Evolutionary conservation across 2,797 vertebrate genomes (phyloP), one percentile per base, ranked within the genome.

Genomic region (Acridotheres tristis): DNA sequence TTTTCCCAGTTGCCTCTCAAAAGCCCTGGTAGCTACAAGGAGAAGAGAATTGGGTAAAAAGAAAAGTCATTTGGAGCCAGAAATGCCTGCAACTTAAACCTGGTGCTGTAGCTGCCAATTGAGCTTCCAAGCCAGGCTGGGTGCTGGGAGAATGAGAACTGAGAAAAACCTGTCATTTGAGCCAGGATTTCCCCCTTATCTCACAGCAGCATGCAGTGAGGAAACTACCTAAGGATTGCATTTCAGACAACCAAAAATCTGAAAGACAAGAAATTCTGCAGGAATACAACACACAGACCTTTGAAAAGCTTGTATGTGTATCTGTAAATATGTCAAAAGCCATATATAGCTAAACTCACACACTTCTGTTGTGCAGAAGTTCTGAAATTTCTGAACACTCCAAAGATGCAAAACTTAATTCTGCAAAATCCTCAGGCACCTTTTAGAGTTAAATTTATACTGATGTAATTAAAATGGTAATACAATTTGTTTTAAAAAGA

Each of bases 401-500:
- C n/a, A 32, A 32, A 74, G 36, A 34, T 1, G 4, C 68, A 81
- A 79, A 84, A 59, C 32, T 36, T 86, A 65, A 82, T 89, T 93
- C 77, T 86, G 53, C 45, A 65, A 88, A 91, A 77, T 82, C 89
- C 72, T 89, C 75, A 79, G 89, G 74, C 59, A 11, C 25, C 51
- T 91, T 91, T 82, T 74, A 77, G 45, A 58, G 67, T 67, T 76
- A 74, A 94, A 90, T 90, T 88, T 90, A 69, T 74, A 73, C 59
- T 47, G 63, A 7, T 85, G 21, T 79, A 91, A 90, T 91, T 96
- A 90, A 93, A 91, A 76, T 72, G 80, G 71, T 85, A 94, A 93
- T 89, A 38, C 17, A 87, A 26, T 93, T 96, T 96, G 88, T 94
- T 91, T 57, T 90, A 86, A 92, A 90, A 71, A 58, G n/a, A 69